Evolutionary conservation across 2,888 invertebrate species (phyloP).

Genomic region (Lasiommata megera): DNA sequence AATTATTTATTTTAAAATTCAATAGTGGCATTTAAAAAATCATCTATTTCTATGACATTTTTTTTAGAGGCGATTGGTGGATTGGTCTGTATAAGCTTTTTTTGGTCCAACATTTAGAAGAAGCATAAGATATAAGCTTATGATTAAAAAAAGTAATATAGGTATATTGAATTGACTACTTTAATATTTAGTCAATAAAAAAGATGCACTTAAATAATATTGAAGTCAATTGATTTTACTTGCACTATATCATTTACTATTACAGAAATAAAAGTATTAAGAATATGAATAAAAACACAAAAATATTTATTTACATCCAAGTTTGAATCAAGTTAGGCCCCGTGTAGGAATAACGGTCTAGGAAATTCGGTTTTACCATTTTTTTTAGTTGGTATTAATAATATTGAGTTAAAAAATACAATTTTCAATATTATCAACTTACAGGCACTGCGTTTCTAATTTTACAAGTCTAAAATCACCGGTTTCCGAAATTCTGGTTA

Average conservation of each 20-base stretch:
- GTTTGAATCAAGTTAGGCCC: conserved; percentile 24
- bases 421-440: conserved; percentile 19
- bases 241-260: conserved; percentile 26
- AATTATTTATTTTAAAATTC: too few relatives aligned
- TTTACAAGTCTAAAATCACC: conserved; percentile 21
- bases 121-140: conserved; percentile 12
- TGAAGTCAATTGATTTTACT: conserved; percentile 60
- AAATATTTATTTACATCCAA: conserved; percentile 11
- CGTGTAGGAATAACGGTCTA: conserved; percentile 27
- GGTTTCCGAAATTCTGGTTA: neutral
- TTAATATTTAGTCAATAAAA: conserved; percentile 4
- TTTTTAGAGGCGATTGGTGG: too few relatives aligned
- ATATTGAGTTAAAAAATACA: conserved; percentile 24
- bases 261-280: neutral
- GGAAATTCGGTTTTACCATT: conserved; percentile 28
- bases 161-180: neutral
- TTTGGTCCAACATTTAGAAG: neutral
- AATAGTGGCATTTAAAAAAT: too few relatives aligned
- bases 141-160: conserved; percentile 5
- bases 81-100: neutral
- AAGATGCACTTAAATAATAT: conserved; percentile 44
- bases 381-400: conserved; percentile 18
- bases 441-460: conserved; percentile 29
- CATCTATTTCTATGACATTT: too few relatives aligned
- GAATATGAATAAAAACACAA: neutral